Evolutionary conservation across 1,140 invertebrate genomes (phyloP).

Genomic region (Ips nitidus): DNA sequence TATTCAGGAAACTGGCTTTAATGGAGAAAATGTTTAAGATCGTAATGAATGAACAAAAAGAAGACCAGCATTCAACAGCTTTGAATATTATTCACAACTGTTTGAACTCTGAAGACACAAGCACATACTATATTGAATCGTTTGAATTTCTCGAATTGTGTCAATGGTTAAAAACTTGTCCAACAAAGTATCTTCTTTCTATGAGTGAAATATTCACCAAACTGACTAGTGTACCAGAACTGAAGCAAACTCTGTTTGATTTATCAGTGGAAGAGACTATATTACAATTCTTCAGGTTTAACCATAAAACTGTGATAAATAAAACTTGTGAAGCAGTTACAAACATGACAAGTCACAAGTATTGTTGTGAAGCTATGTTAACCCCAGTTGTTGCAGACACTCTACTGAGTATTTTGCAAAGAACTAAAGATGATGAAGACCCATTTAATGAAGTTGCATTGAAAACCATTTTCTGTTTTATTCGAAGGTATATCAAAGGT

Average conservation of each 20-base stretch:
- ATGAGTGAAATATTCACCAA: conserved; percentile 37
- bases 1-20: conserved; percentile 33
- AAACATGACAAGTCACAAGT: conserved; percentile 42
- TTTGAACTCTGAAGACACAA: conserved; percentile 37
- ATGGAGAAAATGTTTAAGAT: conserved; percentile 41
- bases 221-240: conserved; percentile 36
- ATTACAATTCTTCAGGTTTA: conserved; percentile 39
- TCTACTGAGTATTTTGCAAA: conserved; percentile 35
- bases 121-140: conserved; percentile 40
- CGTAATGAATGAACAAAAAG: conserved; percentile 32
- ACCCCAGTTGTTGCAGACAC: conserved; percentile 38
- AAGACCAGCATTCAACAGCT: conserved; percentile 27
- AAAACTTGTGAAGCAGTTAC: conserved; percentile 39
- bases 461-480: conserved; percentile 39
- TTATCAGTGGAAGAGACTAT: conserved; percentile 44
- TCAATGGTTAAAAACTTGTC: conserved; percentile 42
- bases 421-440: conserved; percentile 34
- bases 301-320: conserved; percentile 39
- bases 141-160: conserved; percentile 45
- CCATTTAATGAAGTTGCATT: conserved; percentile 40
- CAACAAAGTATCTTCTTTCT: conserved; percentile 27
- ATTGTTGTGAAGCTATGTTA: conserved; percentile 44
- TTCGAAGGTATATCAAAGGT: conserved; percentile 30
- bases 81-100: conserved; percentile 40
- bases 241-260: conserved; percentile 44